These are phyloP conservation scores for Epinephelus awoara DNA, from an alignment of 2,797 vertebrate genomes.

Conservation along the genomic window DNA sequence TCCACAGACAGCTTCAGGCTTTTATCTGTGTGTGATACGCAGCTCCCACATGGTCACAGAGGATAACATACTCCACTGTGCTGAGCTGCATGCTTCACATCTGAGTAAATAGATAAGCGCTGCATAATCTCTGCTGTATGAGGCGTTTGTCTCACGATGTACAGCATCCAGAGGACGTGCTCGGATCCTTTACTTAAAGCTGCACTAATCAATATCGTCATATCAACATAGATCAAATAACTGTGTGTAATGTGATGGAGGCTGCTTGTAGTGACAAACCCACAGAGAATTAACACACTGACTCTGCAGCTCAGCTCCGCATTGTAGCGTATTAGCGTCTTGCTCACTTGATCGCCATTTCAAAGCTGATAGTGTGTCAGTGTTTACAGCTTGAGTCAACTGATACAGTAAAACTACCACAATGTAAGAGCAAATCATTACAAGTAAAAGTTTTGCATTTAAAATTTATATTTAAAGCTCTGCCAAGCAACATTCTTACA, in stretches of 20 bases:
- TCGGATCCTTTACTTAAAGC: constrained; percentile 7
- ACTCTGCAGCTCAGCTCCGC: neutral
- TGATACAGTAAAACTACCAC: neutral
- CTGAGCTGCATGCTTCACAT: constrained; percentile 37
- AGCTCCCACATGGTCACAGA: constrained; percentile 39
- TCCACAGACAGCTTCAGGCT: constrained; percentile 52
- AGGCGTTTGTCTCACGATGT: neutral
- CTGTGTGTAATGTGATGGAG: neutral
- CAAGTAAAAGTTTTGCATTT: neutral
- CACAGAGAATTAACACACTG: neutral
- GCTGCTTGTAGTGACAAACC: neutral
- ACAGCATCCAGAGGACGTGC: neutral
- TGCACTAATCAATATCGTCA: neutral
- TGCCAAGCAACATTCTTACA: neutral
- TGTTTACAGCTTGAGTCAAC: neutral
- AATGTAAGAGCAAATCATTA: neutral
- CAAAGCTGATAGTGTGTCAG: neutral
- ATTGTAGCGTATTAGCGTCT: neutral
- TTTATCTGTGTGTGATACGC: constrained; percentile 61
- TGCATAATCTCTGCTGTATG: constrained; percentile 3
- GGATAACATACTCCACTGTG: constrained; percentile 19
- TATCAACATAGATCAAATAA: constrained; percentile 1
- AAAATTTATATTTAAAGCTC: neutral
- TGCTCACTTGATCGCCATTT: neutral
- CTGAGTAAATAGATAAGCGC: constrained; percentile 41